Conservation (phyloP, 2,113 vertebrate species). For the Silurus asotus region DNA sequence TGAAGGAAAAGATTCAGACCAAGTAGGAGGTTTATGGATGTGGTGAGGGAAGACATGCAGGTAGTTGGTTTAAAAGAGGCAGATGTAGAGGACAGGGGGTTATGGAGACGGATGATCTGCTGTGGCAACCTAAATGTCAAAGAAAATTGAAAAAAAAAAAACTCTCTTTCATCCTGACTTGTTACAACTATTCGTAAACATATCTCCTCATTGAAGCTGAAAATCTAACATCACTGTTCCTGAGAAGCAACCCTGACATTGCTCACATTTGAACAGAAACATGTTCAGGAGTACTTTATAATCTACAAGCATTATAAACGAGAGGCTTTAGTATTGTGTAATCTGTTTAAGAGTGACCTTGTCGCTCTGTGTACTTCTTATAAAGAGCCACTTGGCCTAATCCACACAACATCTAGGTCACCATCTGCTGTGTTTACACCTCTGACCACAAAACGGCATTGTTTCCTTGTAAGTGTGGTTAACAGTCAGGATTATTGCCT, state of each 20-base stretch:
- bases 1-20: too few relatives aligned
- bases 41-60: too few relatives aligned
- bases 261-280: neutral
- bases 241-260: neutral
- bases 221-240: neutral
- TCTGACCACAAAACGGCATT: slow-evolving; percentile 51
- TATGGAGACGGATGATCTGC: too few relatives aligned
- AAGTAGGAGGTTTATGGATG: too few relatives aligned
- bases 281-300: slow-evolving; percentile 1
- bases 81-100: too few relatives aligned
- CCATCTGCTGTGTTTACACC: slow-evolving; percentile 63
- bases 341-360: slow-evolving; percentile 57
- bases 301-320: slow-evolving; percentile 8
- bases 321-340: slow-evolving; percentile 43
- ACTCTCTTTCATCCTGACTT: neutral
- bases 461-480: slow-evolving; percentile 25
- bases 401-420: slow-evolving; percentile 56
- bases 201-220: neutral
- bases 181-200: neutral
- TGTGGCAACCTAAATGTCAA: neutral
- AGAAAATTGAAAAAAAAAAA: neutral
- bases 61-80: too few relatives aligned
- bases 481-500: neutral
- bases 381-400: slow-evolving; percentile 44
- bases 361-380: slow-evolving; percentile 47